These are phyloP conservation scores for Penaeus monodon DNA, from an alignment of 2,888 invertebrate species.

Conservation along the genomic window DNA sequence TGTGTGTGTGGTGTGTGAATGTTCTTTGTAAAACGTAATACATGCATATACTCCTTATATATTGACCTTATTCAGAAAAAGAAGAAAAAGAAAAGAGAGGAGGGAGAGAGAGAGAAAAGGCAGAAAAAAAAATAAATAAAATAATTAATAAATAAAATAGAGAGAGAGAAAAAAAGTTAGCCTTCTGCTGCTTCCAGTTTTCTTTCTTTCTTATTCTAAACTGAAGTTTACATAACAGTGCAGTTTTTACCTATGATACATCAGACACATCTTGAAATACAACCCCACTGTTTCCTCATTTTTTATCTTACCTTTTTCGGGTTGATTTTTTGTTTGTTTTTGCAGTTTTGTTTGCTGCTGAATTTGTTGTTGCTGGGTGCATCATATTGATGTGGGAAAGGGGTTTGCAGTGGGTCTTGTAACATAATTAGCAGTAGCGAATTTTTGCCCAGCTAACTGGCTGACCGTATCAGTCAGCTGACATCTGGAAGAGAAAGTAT, in stretches of 20 bases:
- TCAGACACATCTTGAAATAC: neutral
- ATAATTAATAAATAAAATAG: no score
- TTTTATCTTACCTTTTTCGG: conserved; percentile 22
- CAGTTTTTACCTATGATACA: neutral
- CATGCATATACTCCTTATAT: no score
- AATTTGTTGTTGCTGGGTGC: conserved; percentile 9
- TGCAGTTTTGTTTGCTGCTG: conserved; percentile 3
- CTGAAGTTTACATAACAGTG: no score
- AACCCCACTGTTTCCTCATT: neutral
- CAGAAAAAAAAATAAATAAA: no score
- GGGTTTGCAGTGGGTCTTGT: conserved; percentile 29
- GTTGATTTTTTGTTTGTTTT: neutral
- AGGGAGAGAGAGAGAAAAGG: no score
- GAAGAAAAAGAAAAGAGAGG: no score
- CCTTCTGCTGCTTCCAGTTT: no score
- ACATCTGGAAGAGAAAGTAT: conserved; percentile 18
- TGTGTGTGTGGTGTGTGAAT: no score
- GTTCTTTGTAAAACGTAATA: no score
- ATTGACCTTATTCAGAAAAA: no score
- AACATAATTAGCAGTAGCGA: conserved; percentile 45
- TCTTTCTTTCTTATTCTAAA: no score
- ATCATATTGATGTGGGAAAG: neutral
- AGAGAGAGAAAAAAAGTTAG: no score
- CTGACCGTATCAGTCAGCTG: conserved; percentile 49
- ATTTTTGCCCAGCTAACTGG: conserved; percentile 19